Evolutionary conservation across 2,888 invertebrate species (phyloP), one percentile per base, ranked within the genome.

Genomic region (Drosophila phalerata): DNA sequence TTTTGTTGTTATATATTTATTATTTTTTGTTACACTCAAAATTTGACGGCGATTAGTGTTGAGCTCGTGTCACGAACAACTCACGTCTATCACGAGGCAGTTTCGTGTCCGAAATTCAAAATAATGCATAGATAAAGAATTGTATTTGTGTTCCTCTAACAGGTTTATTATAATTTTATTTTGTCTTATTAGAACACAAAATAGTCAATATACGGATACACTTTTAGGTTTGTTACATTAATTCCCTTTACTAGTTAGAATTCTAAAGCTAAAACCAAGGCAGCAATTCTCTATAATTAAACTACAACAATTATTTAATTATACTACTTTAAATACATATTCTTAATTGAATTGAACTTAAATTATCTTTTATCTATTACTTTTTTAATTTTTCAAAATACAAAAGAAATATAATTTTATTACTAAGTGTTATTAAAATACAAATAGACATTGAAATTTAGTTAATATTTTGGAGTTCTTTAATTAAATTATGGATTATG

Each of bases 1-100:
- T 67, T 66, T 56, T 69, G 17, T 19, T 61, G 60, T 45, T 68
- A 67, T 69, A 67, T 69, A 67, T 75, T 62, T 69, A 71, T 84
- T 66, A 71, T 72, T 68, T 68, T 87, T 76, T 72, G 62, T 37
- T 37, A 69, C 76, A 69, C 76, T 85, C 68, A 68, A 81, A 81
- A 74, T 71, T 81, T 62, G 67, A 56, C 63, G 58, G 34, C 48
- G 38, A 13, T 30, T 62, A 42, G 71, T n/a, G 76, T 25, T 43
- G 71, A 49, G 47, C 9, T 5, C 34, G 60, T 61, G 69, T 63
- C 69, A 69, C 53, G 69, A 38, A 13, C 32, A 28, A 37, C n/a
- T 13, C 22, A 34, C 42, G 32, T 22, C 9, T 30, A 25, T 43
- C 22, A 43, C 13, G n/a, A 22, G 13, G 4, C 17, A 5, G 40